A percentile compares a stretch with the other conserved stretches of the same genome.
Conservation (phyloP, 1,140 invertebrate genomes). For the Drosophila pectinifera region DNA sequence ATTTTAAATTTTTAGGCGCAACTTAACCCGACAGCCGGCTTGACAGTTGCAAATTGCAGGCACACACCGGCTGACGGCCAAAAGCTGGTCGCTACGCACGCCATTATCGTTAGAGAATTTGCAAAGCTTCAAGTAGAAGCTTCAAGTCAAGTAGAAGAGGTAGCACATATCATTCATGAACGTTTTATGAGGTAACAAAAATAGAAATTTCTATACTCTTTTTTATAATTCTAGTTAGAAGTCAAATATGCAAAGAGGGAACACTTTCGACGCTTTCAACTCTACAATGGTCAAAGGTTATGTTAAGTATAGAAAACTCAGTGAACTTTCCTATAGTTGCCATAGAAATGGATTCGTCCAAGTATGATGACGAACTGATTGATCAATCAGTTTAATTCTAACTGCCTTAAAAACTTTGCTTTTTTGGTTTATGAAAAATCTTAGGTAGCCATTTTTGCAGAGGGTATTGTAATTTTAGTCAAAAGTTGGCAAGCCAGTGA, state of each 20-base stretch:
- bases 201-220: neutral
- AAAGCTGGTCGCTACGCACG: slow-evolving; percentile 33
- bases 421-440: too few species aligned
- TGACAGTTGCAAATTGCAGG: slow-evolving; percentile 77
- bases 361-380: too few species aligned
- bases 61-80: slow-evolving; percentile 9
- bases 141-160: neutral
- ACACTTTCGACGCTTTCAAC: neutral
- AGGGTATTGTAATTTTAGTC: too few species aligned
- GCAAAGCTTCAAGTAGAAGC: slow-evolving; percentile 2
- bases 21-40: slow-evolving; percentile 61
- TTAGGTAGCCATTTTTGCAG: too few species aligned
- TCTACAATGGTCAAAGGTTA: too few species aligned
- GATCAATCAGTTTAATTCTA: too few species aligned
- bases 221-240: neutral
- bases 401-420: too few species aligned
- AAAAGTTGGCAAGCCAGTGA: too few species aligned
- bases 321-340: too few species aligned
- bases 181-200: too few species aligned
- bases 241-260: neutral
- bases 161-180: neutral
- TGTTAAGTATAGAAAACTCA: too few species aligned
- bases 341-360: too few species aligned
- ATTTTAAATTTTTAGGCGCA: slow-evolving; percentile 69
- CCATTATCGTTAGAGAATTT: slow-evolving; percentile 20